Evolutionary conservation across 1,140 invertebrate genomes (phyloP), one percentile per base, ranked within the genome.

Genomic region (Phymorhynchus buccinoides): DNA sequence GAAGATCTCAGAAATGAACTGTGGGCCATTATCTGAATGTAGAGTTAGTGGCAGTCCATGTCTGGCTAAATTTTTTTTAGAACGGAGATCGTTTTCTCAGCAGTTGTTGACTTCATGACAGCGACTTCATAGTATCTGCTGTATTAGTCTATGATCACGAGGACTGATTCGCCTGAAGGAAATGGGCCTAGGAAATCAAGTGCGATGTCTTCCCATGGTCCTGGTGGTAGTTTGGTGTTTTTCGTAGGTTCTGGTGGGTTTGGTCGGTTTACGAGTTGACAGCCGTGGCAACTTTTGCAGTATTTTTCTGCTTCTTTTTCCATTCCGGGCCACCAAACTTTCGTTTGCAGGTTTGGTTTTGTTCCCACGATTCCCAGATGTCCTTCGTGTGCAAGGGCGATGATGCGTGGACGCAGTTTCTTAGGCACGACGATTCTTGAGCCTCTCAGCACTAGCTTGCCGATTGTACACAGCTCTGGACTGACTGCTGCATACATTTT

Each of bases 301-400:
- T 71, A 86, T 73, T 85, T n/a, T 62, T 89, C 86, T 39, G 84
- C 84, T 16, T 88, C 86, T 83, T 89, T 88, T 37, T 90, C 87
- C 35, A 90, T 85, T 22, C 56, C 56, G 16, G 87, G 75, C 89
- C 89, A 90, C 87, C 86, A 86, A 52, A 88, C 85, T 52, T 87
- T 87, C 6, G 77, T 81, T 83, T 86, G 66, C 3, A 89, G 68
- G 48, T 81, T 71, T 32, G 87, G 80, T 80, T 90, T 88, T 22
- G 84, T 89, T n/a, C 75, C 78, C 14, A 88, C 85, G 22, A 87
- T 88, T 39, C 86, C 83, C n/a, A 80, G 35, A 80, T 88, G 85
- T 39, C 85, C 82, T 42, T 86, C 77, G 42, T 88, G 87, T 30
- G 85, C 86, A 66, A 86, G 37, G 42, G 84, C 30, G 4, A 86